phyloP scores from a whole-genome alignment of 2,888 invertebrate genomes.

The Crioceris asparagi region DNA sequence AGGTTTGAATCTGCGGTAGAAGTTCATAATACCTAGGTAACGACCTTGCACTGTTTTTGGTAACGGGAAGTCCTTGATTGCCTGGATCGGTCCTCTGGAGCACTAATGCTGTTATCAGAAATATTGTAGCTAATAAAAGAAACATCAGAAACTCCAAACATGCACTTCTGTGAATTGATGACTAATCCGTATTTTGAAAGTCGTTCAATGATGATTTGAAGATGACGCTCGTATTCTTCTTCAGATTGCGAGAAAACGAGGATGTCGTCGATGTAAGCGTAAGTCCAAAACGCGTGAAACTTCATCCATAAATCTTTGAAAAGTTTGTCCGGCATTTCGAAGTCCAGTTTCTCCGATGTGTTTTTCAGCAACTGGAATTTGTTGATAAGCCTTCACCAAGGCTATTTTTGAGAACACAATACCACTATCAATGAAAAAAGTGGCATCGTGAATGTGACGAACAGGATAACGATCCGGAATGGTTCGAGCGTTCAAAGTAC shows the following conservation, averaged over 20 bases:
- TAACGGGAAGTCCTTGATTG: too few species aligned
- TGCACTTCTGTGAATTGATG: too few species aligned
- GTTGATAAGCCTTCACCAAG: constrained; percentile 1
- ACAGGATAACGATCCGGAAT: constrained; percentile 1
- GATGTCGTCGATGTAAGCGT: too few species aligned
- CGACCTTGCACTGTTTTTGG: too few species aligned
- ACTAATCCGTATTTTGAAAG: too few species aligned
- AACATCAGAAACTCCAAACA: too few species aligned
- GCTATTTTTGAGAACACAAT: not conserved
- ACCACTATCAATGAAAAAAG: too few species aligned
- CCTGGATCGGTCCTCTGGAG: too few species aligned
- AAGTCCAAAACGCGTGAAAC: too few species aligned
- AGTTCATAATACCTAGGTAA: too few species aligned
- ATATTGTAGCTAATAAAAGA: not conserved
- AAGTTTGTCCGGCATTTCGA: constrained; percentile 1
- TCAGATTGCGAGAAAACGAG: constrained; percentile 2
- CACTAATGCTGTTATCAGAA: not conserved
- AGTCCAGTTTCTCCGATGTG: constrained; percentile 1
- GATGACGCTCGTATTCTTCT: constrained; percentile 1
- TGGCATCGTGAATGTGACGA: constrained; percentile 2
- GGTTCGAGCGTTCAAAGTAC: not conserved
- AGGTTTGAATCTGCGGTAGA: too few species aligned
- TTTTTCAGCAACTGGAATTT: constrained; percentile 2
- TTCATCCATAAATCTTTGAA: too few species aligned
- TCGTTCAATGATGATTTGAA: not conserved